These are phyloP conservation scores for Drosophila fulvimacula DNA, from an alignment of 2,888 invertebrate species.

Conservation along the genomic window DNA sequence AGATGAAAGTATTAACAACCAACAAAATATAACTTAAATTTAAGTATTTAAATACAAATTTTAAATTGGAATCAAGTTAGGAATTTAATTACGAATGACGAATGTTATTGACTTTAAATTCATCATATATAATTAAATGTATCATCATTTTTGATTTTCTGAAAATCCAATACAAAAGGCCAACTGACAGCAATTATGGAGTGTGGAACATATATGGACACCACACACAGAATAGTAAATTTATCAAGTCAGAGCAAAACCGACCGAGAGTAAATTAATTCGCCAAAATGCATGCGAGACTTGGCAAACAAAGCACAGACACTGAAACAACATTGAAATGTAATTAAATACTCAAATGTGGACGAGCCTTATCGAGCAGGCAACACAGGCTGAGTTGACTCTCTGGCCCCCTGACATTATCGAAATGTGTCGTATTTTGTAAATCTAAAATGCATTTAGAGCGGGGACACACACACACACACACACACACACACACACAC, in stretches of 20 bases:
- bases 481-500: too few relatives aligned
- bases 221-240: not conserved
- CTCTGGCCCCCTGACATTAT: slow-evolving; percentile 46
- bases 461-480: slow-evolving; percentile 3
- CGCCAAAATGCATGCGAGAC: slow-evolving; percentile 43
- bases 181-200: not conserved
- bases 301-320: slow-evolving; percentile 22
- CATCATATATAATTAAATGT: too few relatives aligned
- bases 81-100: too few relatives aligned
- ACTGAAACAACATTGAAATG: slow-evolving; percentile 71
- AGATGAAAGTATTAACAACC: too few relatives aligned
- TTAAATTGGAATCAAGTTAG: too few relatives aligned
- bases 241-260: slow-evolving; percentile 27
- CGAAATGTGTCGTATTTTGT: slow-evolving; percentile 69
- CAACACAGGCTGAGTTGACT: slow-evolving; percentile 12
- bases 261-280: slow-evolving; percentile 50
- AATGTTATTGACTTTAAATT: too few relatives aligned
- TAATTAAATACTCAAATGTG: slow-evolving; percentile 73
- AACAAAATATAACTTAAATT: too few relatives aligned
- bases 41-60: too few relatives aligned
- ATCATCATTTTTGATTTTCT: too few relatives aligned
- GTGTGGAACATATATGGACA: not conserved
- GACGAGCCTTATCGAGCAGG: slow-evolving; percentile 51
- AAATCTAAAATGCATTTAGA: slow-evolving; percentile 71
- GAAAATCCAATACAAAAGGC: too few relatives aligned